phyloP scores from a whole-genome alignment of 2,888 invertebrate species.

The Calliopum simillimum region DNA sequence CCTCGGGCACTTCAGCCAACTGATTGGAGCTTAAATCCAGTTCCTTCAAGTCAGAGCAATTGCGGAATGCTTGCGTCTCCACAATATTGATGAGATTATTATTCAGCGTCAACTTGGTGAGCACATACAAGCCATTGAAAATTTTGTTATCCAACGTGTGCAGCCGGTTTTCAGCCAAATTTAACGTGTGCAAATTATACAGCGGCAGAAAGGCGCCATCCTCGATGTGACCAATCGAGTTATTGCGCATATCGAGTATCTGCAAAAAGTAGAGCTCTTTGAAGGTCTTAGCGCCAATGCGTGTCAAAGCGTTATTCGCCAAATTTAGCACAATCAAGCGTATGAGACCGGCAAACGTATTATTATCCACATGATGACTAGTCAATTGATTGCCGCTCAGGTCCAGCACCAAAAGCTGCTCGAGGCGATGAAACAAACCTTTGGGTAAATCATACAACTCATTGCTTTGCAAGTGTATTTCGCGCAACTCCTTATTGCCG shows the following conservation, averaged over 20 bases:
- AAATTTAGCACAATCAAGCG: constrained; percentile 86
- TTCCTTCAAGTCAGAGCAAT: constrained; percentile 89
- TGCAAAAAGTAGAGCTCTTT: constrained; percentile 88
- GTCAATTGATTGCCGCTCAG: constrained; percentile 87
- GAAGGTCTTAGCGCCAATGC: constrained; percentile 86
- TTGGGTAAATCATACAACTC: constrained; percentile 84
- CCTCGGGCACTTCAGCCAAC: constrained; percentile 83
- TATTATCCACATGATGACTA: constrained; percentile 85
- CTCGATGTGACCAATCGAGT: constrained; percentile 89
- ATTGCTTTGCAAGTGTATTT: constrained; percentile 87
- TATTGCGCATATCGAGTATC: constrained; percentile 86
- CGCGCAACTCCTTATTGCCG: constrained; percentile 82
- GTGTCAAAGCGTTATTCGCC: constrained; percentile 86
- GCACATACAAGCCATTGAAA: constrained; percentile 85
- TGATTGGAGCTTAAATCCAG: constrained; percentile 90
- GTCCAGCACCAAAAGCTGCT: constrained; percentile 86
- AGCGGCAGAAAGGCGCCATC: constrained; percentile 88
- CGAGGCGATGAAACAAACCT: constrained; percentile 84
- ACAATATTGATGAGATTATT: constrained; percentile 85
- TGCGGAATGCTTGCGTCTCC: constrained; percentile 85
- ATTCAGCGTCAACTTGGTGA: constrained; percentile 86
- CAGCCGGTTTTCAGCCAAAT: constrained; percentile 87
- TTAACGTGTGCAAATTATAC: constrained; percentile 89
- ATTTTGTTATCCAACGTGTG: constrained; percentile 84
- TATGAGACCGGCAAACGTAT: constrained; percentile 86